Conservation (phyloP, 2,888 invertebrate species). For the Andrena trimmerana region DNA sequence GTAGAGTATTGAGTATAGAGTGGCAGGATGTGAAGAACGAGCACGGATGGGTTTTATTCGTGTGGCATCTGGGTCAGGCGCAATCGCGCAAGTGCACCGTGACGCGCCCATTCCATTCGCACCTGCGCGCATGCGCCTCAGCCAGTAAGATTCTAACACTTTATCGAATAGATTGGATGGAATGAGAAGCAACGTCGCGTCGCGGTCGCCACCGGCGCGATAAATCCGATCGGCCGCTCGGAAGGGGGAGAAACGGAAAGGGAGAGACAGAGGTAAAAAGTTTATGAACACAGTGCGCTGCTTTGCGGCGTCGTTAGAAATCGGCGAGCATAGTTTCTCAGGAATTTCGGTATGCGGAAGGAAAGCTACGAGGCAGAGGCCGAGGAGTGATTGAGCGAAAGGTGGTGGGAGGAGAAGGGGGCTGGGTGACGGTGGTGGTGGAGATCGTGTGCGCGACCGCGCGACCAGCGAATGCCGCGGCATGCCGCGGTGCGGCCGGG, state of each 20-base stretch:
- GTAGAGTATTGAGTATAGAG: conserved; percentile 13
- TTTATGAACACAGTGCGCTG: neutral
- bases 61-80: conserved; percentile 75
- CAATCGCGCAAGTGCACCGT: conserved; percentile 66
- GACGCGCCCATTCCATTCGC: conserved; percentile 67
- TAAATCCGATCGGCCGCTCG: neutral
- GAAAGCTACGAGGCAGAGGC: conserved; percentile 74
- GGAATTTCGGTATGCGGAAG: conserved; percentile 83
- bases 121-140: conserved; percentile 54
- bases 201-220: too few species aligned
- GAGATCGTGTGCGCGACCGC: neutral
- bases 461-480: neutral
- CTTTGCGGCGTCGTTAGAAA: conserved; percentile 69
- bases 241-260: neutral
- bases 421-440: conserved; percentile 12
- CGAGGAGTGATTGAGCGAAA: conserved; percentile 45
- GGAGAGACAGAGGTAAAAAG: neutral
- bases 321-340: conserved; percentile 74
- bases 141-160: conserved; percentile 37
- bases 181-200: neutral
- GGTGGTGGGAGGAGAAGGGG: conserved; percentile 51
- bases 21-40: conserved; percentile 72
- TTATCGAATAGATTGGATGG: conserved; percentile 3
- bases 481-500: neutral
- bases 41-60: conserved; percentile 70